phyloP scores from a whole-genome alignment of 2,113 vertebrate genomes.

The Cavia porcellus region DNA sequence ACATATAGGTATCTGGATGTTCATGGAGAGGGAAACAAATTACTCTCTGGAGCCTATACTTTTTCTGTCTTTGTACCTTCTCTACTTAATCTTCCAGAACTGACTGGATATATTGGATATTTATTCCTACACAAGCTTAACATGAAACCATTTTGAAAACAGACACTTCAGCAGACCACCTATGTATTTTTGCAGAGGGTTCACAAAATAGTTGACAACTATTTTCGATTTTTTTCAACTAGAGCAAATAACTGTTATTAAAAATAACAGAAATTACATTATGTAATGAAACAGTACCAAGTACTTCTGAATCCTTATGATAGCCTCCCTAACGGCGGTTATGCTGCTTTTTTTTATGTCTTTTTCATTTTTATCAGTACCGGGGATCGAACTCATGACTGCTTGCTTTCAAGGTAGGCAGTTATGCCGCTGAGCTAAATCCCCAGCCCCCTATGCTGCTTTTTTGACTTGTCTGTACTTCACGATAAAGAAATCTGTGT shows the following conservation, averaged over 20 bases:
- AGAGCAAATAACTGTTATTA: neutral
- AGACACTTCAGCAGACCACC: neutral
- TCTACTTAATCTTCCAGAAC: neutral
- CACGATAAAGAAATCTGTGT: neutral
- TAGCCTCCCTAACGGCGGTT: neutral
- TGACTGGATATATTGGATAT: neutral
- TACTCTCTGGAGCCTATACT: neutral
- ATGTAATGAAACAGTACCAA: neutral
- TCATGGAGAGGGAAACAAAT: neutral
- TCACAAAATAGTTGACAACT: neutral
- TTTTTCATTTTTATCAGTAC: no score
- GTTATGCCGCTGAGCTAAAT: no score
- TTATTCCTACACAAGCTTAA: neutral
- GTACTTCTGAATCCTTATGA: neutral
- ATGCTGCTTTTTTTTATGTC: neutral
- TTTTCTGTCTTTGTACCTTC: neutral
- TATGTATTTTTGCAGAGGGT: neutral
- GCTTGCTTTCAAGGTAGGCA: no score
- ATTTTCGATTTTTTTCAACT: neutral
- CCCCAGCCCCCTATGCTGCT: neutral
- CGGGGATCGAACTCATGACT: no score
- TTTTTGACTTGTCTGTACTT: neutral
- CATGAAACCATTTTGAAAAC: slow-evolving; percentile 12
- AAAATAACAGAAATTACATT: neutral
- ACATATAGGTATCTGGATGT: neutral